Base-by-base conservation (phyloP, 2,113 vertebrate genomes). In the Xiphophorus couchianus region DNA sequence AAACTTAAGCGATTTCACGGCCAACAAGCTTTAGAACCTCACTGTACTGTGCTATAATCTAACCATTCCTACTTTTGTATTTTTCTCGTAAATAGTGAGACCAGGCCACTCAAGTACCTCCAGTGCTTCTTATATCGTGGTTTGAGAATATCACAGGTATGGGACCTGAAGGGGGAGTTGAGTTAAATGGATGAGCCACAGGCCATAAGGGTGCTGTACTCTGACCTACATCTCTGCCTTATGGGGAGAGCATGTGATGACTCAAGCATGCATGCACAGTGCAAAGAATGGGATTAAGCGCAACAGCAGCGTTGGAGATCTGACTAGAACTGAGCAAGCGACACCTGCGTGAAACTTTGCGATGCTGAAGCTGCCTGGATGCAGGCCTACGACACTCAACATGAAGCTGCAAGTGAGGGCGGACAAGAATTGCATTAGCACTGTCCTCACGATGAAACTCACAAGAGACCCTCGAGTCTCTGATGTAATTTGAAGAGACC, bases 161-260 rank as follows among this genome's bases (percentile, higher is more conserved):
- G 25, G 48, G 48, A 54, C 19, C 2, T 44, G 15, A 48, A 48
- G 27, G 30, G 63, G 44, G 30, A n/a, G 54, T 30, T 22, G 63
- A 71, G 75, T 85, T 66, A 30, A 83, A 73, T 33, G 62, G 22
- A 39, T 67, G 31, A 82, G 76, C 69, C 66, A 67, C 12, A 1
- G 15, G 65, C 62, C 81, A 72, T 10, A 35, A 58, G 63, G 77
- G 71, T 64, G 51, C 63, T 42, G 39, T 51, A 58, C 7, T 7
- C 30, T 90, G 89, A 88, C 86, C 90, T 82, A 87, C 73, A 89
- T 87, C 75, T 76, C 48, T 73, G 69, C 69, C 68, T 77, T 74
- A 74, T 73, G 76, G 31, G 37, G 73, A 58, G 28, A 69, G 70
- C 67, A 65, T 30, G 35, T 44, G 66, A 70, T 84, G 84, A 85